phyloP scores from a whole-genome alignment of 2,888 invertebrate genomes.

The Sinelater perroti region DNA sequence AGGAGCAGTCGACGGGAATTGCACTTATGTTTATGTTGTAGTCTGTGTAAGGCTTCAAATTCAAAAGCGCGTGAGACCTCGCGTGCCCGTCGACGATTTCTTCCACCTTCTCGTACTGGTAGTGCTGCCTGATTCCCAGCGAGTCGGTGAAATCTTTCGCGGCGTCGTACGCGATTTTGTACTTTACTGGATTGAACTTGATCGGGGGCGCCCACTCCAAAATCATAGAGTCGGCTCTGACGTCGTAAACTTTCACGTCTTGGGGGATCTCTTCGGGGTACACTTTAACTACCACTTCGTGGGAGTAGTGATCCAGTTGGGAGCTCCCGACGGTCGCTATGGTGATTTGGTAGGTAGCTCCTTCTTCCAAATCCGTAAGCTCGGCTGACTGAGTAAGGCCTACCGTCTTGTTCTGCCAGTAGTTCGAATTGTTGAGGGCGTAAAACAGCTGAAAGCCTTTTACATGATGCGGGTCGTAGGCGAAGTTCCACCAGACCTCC shows the following conservation, averaged over 20 bases:
- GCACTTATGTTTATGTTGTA: constrained; percentile 94
- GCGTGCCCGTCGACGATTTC: constrained; percentile 76
- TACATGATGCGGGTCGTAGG: constrained; percentile 84
- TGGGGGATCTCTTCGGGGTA: constrained; percentile 93
- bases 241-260: constrained; percentile 85
- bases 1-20: constrained; percentile 80
- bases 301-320: constrained; percentile 85
- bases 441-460: constrained; percentile 91
- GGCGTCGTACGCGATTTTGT: constrained; percentile 90
- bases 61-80: constrained; percentile 82
- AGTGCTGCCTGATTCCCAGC: constrained; percentile 89
- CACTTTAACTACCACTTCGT: constrained; percentile 84
- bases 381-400: constrained; percentile 90
- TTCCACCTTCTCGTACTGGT: constrained; percentile 77
- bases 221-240: constrained; percentile 92
- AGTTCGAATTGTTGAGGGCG: constrained; percentile 89
- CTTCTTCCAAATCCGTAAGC: constrained; percentile 86
- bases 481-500: constrained; percentile 95
- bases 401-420: constrained; percentile 88
- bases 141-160: constrained; percentile 94
- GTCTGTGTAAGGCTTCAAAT: constrained; percentile 91
- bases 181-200: constrained; percentile 85
- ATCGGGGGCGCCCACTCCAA: constrained; percentile 91
- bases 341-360: constrained; percentile 88
- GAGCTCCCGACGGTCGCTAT: constrained; percentile 85